phyloP scores from a whole-genome alignment of 1,140 invertebrate genomes.

The Apis mellifera region Amel_HAv3.1 CM009942.2:6368501-6369000 shows the following conservation, averaged over 20 bases:
- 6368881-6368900: conserved; percentile 61
- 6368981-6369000: conserved; percentile 1
- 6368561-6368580: too few species aligned
- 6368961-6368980: not conserved
- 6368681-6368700: not conserved
- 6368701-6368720: conserved; percentile 28
- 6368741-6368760: conserved; percentile 42
- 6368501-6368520: conserved; percentile 8
- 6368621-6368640: conserved; percentile 6
- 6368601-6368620: not conserved
- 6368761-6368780: conserved; percentile 41
- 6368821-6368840: conserved; percentile 68
- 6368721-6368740: conserved; percentile 31
- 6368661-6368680: not conserved
- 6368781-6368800: conserved; percentile 60
- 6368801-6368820: conserved; percentile 45
- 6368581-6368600: not conserved
- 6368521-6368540: not conserved
- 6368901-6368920: conserved; percentile 70
- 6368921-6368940: conserved; percentile 27
- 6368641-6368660: conserved; percentile 11
- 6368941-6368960: not conserved
- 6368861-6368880: conserved; percentile 68
- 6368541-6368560: too few species aligned
- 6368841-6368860: conserved; percentile 71